Evolutionary conservation across 1,140 invertebrate genomes (phyloP), one percentile per base, ranked within the genome.

Genomic region (Dinoponera quadriceps): DNA sequence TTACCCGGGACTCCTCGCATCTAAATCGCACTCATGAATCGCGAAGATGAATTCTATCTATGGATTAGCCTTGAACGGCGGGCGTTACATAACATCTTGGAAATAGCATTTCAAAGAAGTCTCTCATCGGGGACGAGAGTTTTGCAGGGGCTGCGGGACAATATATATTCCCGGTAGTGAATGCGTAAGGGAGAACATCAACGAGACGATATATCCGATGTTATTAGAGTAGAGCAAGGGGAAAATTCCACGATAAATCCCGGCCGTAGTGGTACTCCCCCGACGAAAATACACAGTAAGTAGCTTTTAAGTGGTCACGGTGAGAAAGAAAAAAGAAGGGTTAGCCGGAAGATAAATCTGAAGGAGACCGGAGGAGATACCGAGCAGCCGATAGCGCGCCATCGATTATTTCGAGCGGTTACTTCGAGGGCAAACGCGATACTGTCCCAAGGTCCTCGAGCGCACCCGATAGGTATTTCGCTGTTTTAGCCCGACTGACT

Each of bases 331-430:
- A 54, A 22, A 68, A 22, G 38, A 44, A 44, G 27, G 14, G 22
- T 27, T 55, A n/a, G 27, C 2, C 16, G 7, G 20, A 18, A 59
- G 51, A 48, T 48, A 69, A 48, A 69, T 68, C 33, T 59, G 16
- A 71, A 29, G 57, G 51, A 71, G 51, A 71, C n/a, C 16, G 57
- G 27, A 66, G n/a, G 29, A 20, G 11, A 2, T 7, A 51, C 29
- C n/a, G 20, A 54, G 27, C 48, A 11, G 48, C 29, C 22, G 49
- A 68, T 68, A 55, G 27, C 13, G 73, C 48, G 20, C 2, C 33
- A 57, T 78, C 33, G 65, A 80, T 80, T 80, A 59, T 80, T 69
- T 80, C 22, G 25, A 25, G 11, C 14, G 54, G 62, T 54, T 54
- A 68, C 22, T 78, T 29, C 18, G 63, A 55, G 27, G 18, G 18